Conservation (phyloP, 1,140 invertebrate genomes). For the Vollenhovia emeryi region DNA sequence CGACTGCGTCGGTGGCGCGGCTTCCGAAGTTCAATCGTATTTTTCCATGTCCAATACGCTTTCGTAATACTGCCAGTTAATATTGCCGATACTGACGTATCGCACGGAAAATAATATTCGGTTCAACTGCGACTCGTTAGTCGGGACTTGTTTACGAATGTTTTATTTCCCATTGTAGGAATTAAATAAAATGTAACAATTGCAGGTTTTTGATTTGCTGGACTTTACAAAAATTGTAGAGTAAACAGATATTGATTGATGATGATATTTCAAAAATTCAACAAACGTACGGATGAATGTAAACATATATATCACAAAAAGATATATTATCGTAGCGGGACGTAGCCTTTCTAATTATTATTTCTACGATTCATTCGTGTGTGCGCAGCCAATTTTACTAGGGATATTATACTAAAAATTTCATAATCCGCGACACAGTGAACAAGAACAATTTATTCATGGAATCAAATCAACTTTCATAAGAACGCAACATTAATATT, state of each 20-base stretch:
- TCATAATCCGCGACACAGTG: neutral
- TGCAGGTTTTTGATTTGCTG: neutral
- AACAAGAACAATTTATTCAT: slow-evolving; percentile 24
- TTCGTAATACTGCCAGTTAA: neutral
- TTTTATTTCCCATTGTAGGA: neutral
- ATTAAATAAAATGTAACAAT: slow-evolving; percentile 25
- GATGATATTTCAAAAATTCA: neutral
- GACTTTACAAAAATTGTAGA: neutral
- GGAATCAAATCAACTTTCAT: slow-evolving; percentile 26
- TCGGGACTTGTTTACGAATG: slow-evolving; percentile 19
- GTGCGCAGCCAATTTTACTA: neutral
- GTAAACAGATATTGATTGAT: slow-evolving; percentile 19
- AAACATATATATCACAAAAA: neutral
- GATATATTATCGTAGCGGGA: neutral
- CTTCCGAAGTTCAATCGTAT: slow-evolving; percentile 12
- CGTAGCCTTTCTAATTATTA: neutral
- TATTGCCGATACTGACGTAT: neutral
- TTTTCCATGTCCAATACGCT: neutral
- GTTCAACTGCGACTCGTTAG: slow-evolving; percentile 4
- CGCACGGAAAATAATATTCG: neutral
- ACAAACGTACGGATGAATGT: neutral
- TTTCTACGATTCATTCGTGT: neutral
- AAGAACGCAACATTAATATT: slow-evolving; percentile 33
- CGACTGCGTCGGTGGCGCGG: neutral
- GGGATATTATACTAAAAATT: neutral